These are phyloP conservation scores for Mycetomoellerius zeteki DNA, from an alignment of 1,140 invertebrate species.

Conservation along the genomic window DNA sequence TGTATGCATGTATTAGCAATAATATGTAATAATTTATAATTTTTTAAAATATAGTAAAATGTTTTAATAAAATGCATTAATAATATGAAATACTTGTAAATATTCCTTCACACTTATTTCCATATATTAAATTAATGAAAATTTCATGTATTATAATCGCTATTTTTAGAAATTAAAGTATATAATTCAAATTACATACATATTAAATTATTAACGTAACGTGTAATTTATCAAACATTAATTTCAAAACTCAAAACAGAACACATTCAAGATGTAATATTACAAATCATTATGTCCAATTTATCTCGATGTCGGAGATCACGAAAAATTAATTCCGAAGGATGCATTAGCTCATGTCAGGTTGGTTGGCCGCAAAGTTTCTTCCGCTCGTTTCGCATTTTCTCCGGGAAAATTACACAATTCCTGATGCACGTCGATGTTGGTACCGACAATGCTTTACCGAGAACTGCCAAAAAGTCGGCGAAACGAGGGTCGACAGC, in stretches of 20 bases:
- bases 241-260: not conserved
- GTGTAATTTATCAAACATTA: not conserved
- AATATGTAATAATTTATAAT: too few species aligned
- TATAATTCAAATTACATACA: too few species aligned
- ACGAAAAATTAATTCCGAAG: slow-evolving; percentile 40
- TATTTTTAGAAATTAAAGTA: too few species aligned
- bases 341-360: slow-evolving; percentile 35
- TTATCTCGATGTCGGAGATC: slow-evolving; percentile 21
- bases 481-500: slow-evolving; percentile 75
- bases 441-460: slow-evolving; percentile 62
- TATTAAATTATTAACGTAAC: not conserved
- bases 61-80: too few species aligned
- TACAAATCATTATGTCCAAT: not conserved
- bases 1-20: too few species aligned
- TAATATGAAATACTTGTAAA: too few species aligned
- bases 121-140: too few species aligned
- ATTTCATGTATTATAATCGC: too few species aligned
- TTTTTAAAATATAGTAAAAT: too few species aligned
- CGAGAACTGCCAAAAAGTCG: slow-evolving; percentile 75
- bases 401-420: slow-evolving; percentile 54
- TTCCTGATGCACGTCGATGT: slow-evolving; percentile 68
- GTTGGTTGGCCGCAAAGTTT: slow-evolving; percentile 51
- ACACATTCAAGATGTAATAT: not conserved
- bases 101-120: too few species aligned
- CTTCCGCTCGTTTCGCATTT: slow-evolving; percentile 44